phyloP scores from a whole-genome alignment of 2,888 invertebrate species.

The Chymomyza amoena region DNA sequence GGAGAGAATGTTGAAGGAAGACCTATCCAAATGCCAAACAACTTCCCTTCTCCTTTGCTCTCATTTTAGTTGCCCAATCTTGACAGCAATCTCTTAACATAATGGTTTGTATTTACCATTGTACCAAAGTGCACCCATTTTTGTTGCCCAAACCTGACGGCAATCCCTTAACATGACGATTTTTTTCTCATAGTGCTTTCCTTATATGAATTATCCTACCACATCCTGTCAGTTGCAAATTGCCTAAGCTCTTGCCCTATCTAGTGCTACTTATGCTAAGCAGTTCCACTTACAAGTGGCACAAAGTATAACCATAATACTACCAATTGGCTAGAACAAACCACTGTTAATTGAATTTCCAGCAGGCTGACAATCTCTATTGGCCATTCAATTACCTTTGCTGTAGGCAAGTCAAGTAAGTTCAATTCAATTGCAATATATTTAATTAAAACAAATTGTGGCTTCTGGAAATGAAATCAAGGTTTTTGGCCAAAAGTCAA shows the following conservation, averaged over 20 bases:
- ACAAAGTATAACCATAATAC: slow-evolving; percentile 20
- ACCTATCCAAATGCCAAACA: too few relatives aligned
- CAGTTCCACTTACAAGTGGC: not conserved
- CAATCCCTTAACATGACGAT: too few relatives aligned
- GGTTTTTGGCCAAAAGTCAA: slow-evolving; percentile 44
- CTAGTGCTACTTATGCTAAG: slow-evolving; percentile 33
- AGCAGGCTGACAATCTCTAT: slow-evolving; percentile 39
- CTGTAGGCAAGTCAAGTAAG: slow-evolving; percentile 25
- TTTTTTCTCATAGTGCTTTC: not conserved
- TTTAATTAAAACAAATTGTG: slow-evolving; percentile 43
- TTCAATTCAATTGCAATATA: slow-evolving; percentile 8
- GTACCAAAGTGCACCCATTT: too few relatives aligned
- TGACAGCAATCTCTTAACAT: too few relatives aligned
- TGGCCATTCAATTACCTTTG: slow-evolving; percentile 57
- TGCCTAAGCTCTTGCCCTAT: slow-evolving; percentile 9
- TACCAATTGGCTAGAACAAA: slow-evolving; percentile 17
- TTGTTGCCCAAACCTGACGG: too few relatives aligned
- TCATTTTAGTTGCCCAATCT: too few relatives aligned
- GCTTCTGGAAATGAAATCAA: slow-evolving; percentile 46
- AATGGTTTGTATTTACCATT: too few relatives aligned
- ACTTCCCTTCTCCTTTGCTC: too few relatives aligned
- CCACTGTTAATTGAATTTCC: slow-evolving; percentile 64
- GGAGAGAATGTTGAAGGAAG: too few relatives aligned
- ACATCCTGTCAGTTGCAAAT: not conserved
- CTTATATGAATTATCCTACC: not conserved